Evolutionary conservation across 2,797 vertebrate genomes (phyloP).

Genomic region (Rallus crepitans): DNA sequence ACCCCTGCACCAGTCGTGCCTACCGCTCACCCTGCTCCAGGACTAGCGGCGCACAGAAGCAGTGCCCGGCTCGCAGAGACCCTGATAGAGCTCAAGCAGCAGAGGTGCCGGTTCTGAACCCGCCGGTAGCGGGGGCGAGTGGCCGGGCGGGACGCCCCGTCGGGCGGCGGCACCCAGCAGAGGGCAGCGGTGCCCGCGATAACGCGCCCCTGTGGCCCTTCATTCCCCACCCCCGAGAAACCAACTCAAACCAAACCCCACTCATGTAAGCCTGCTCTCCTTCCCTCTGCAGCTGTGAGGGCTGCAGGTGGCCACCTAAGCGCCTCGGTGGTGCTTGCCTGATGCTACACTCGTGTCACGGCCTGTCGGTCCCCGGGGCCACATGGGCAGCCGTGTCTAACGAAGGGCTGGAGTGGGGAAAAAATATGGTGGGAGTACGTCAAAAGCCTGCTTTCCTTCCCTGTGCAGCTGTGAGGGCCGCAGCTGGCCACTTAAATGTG

Average conservation of each 20-base stretch:
- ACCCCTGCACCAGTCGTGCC: not conserved
- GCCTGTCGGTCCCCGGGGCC: not conserved
- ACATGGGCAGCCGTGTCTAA: not conserved
- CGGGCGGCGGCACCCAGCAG: not conserved
- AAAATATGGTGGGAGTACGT: not conserved
- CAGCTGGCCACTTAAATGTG: not conserved
- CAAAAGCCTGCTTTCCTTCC: not conserved
- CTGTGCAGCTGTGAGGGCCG: no score
- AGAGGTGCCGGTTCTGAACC: not conserved
- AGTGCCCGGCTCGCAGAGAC: not conserved
- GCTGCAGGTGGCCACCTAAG: not conserved
- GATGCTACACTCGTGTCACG: not conserved
- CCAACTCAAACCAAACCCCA: not conserved
- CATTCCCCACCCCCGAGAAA: accelerated
- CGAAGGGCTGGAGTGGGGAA: not conserved
- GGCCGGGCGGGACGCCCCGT: not conserved
- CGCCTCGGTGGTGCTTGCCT: not conserved
- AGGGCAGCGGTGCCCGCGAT: not conserved
- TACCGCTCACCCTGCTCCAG: not conserved
- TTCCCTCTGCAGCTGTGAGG: not conserved
- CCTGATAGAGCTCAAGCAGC: not conserved
- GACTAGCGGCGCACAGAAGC: not conserved
- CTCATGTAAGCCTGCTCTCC: not conserved
- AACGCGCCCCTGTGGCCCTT: not conserved
- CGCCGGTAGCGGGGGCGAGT: no score